These are phyloP conservation scores for Ailurus styani DNA, from an alignment of 2,113 vertebrate genomes.

Conservation along the genomic window DNA sequence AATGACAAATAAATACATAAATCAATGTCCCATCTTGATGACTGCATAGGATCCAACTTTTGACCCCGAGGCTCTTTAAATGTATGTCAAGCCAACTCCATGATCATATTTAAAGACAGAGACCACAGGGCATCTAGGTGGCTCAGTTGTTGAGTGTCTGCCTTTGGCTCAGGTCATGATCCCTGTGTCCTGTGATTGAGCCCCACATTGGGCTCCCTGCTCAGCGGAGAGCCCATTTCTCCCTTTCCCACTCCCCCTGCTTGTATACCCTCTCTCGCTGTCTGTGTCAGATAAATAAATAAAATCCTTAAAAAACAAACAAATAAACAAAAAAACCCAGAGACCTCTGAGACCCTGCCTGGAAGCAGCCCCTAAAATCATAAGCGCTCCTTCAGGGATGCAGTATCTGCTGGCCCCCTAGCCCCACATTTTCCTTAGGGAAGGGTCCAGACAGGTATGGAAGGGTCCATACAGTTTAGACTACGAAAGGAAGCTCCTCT, in stretches of 20 bases:
- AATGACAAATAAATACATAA: neutral
- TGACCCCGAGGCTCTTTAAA: neutral
- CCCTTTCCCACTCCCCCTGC: too few species aligned
- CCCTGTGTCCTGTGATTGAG: too few species aligned
- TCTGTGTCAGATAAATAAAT: too few species aligned
- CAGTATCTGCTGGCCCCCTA: neutral
- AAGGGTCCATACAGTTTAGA: fast-evolving
- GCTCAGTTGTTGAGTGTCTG: too few species aligned
- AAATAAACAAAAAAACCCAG: too few species aligned
- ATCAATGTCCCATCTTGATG: neutral
- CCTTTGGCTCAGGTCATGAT: too few species aligned
- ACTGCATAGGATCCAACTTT: neutral
- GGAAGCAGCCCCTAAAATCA: neutral
- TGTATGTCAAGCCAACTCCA: neutral
- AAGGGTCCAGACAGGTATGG: neutral
- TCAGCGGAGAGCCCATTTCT: too few species aligned
- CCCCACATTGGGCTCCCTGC: too few species aligned
- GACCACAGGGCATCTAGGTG: too few species aligned
- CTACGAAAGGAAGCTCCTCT: neutral
- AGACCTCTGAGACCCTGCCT: neutral
- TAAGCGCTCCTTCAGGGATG: neutral
- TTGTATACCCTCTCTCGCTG: too few species aligned
- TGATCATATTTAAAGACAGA: neutral
- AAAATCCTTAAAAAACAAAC: too few species aligned
- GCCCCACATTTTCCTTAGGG: neutral